These are phyloP conservation scores for Meriones psammophilus DNA, from an alignment of 2,797 vertebrate genomes.

Conservation along the genomic window DNA sequence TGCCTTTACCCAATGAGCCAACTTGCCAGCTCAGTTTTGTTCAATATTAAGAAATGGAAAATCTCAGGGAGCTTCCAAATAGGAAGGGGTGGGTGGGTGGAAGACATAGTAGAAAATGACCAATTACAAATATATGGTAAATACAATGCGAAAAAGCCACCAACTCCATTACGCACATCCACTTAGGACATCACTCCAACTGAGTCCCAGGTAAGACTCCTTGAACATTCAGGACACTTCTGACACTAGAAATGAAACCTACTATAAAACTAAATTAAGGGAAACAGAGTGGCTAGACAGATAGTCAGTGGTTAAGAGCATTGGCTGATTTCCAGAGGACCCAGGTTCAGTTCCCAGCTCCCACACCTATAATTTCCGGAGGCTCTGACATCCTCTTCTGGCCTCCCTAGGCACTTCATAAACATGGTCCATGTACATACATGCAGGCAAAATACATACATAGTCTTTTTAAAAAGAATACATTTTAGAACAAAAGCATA, in stretches of 20 bases:
- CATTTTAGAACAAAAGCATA: constrained; percentile 46
- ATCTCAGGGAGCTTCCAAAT: constrained; percentile 26
- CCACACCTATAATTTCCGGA: not conserved
- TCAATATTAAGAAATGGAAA: not conserved
- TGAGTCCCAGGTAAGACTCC: not conserved
- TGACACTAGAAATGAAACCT: constrained; percentile 11
- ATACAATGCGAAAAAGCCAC: constrained; percentile 1
- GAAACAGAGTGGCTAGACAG: not conserved
- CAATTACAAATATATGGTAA: constrained; percentile 44
- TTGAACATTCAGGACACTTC: not conserved
- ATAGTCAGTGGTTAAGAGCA: not conserved
- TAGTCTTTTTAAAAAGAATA: constrained; percentile 46
- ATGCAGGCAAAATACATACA: not conserved
- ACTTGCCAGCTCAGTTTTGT: not conserved
- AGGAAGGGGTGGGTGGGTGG: no score
- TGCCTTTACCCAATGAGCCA: not conserved
- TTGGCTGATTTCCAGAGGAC: not conserved
- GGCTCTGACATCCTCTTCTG: not conserved
- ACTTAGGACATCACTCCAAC: not conserved
- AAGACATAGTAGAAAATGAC: not conserved
- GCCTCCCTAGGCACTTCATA: not conserved
- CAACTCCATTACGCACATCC: not conserved
- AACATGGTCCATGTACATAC: not conserved
- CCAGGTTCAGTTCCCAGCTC: not conserved
- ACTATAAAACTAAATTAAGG: not conserved